These are phyloP conservation scores for Subacronicta megacephala DNA, from an alignment of 2,888 invertebrate species.

Conservation along the genomic window DNA sequence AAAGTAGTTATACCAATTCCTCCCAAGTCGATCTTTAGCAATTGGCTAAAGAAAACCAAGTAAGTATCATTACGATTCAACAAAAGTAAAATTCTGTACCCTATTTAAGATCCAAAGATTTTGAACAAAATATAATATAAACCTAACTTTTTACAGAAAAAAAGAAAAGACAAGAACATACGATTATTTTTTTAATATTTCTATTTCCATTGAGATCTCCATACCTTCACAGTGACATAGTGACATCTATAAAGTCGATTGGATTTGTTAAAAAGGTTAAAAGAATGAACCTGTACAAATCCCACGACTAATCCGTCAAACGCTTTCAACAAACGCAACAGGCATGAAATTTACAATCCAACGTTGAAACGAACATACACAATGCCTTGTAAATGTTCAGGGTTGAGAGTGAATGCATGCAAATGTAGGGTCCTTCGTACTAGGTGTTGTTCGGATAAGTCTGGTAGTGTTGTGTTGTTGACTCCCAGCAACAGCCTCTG, in stretches of 20 bases:
- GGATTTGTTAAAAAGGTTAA: not conserved
- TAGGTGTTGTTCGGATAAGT: slow-evolving; percentile 2
- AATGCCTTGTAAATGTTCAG: slow-evolving; percentile 52
- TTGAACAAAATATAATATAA: not conserved
- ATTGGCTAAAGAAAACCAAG: too few relatives aligned
- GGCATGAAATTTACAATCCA: slow-evolving; percentile 2
- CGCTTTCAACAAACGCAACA: not conserved
- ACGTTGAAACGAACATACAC: not conserved
- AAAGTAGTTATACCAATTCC: too few relatives aligned
- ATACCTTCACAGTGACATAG: not conserved
- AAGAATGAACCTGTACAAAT: not conserved
- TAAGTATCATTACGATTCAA: too few relatives aligned
- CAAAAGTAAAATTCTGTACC: too few relatives aligned
- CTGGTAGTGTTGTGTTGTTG: slow-evolving; percentile 34
- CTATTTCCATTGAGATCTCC: too few relatives aligned
- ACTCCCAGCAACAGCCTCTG: slow-evolving; percentile 11
- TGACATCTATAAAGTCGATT: not conserved
- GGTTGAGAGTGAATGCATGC: slow-evolving; percentile 45
- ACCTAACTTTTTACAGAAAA: not conserved
- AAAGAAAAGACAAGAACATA: not conserved
- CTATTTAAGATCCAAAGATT: too few relatives aligned
- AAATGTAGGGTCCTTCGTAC: slow-evolving; percentile 41
- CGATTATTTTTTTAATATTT: not conserved
- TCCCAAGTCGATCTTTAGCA: too few relatives aligned
- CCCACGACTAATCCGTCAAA: not conserved